Evolutionary conservation across 2,888 invertebrate genomes (phyloP), one percentile per base, ranked within the genome.

Genomic region (Drosophila infuscata): DNA sequence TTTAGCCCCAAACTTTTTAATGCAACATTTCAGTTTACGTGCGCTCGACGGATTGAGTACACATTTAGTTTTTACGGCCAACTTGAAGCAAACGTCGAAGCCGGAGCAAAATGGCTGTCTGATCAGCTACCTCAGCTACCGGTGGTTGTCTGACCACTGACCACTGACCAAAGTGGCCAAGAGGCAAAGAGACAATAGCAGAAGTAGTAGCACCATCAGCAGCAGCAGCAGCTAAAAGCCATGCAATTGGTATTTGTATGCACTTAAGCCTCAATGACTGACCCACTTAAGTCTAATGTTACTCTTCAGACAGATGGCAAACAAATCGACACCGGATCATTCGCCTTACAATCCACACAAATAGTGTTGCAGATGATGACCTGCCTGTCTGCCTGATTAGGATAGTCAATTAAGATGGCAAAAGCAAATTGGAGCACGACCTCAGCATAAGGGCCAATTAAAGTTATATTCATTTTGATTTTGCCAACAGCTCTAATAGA

Each of bases 401-500:
- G 66, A 38, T 48, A 62, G 70, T 57, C 73, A 69, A 74, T 74
- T 74, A 69, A 59, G 62, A 41, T 51, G 46, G 51, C 71, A 64
- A 72, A 75, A 71, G 60, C 64, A 82, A 84, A 81, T 74, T 73
- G 41, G 29, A 36, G 41, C 33, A 60, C 30, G 54, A 17, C 51
- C 43, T 48, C 61, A 32, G 46, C 52, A 71, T 70, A 46, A 57
- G 70, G 79, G 60, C 85, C 69, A 81, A 85, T 85, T 88, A 85
- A 83, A 81, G 70, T 77, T 85, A 81, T 81, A 85, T 85, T 85
- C 79, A 83, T 76, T 85, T 81, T 65, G 70, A 85, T 81, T 76
- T 75, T 63, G 65, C 60, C 70, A 59, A 52, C 41, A 64, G 78
- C 43, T 57, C 63, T 62, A 68, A 72, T 72, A 67, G 51, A 70